Evolutionary conservation across 1,140 invertebrate genomes (phyloP).

Genomic region (Apis dorsata): DNA sequence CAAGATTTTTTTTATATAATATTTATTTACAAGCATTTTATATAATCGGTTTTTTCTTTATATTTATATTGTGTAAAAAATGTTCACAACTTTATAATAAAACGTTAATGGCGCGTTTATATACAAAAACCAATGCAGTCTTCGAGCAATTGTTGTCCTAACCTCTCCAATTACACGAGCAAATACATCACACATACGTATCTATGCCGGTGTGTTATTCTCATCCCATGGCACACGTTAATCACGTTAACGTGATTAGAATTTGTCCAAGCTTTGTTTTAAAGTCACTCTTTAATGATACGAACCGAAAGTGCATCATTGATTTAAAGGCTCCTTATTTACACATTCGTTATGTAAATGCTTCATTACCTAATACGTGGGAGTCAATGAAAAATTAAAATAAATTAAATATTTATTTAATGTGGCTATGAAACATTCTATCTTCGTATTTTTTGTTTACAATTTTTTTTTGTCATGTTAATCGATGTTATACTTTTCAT

Average conservation of each 20-base stretch:
- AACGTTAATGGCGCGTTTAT: not conserved
- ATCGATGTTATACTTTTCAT: not conserved
- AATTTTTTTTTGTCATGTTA: no score
- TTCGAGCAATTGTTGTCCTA: constrained; percentile 7
- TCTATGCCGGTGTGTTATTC: not conserved
- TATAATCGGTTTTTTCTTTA: not conserved
- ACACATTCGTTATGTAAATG: not conserved
- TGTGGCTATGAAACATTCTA: not conserved
- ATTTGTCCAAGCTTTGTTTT: not conserved
- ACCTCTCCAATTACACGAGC: constrained; percentile 12
- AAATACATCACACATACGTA: not conserved
- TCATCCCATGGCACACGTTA: not conserved
- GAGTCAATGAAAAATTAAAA: not conserved
- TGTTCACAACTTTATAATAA: not conserved
- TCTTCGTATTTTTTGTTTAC: not conserved
- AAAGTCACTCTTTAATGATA: not conserved
- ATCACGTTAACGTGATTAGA: constrained; percentile 29
- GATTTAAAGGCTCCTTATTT: not conserved
- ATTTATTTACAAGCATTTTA: no score
- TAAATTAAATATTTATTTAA: not conserved
- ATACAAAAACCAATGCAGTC: not conserved
- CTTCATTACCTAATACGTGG: not conserved
- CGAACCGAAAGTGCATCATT: not conserved
- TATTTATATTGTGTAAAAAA: not conserved
- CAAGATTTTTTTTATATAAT: no score